These are phyloP conservation scores for Acleris holmiana DNA, from an alignment of 2,888 invertebrate genomes.

Conservation along the genomic window DNA sequence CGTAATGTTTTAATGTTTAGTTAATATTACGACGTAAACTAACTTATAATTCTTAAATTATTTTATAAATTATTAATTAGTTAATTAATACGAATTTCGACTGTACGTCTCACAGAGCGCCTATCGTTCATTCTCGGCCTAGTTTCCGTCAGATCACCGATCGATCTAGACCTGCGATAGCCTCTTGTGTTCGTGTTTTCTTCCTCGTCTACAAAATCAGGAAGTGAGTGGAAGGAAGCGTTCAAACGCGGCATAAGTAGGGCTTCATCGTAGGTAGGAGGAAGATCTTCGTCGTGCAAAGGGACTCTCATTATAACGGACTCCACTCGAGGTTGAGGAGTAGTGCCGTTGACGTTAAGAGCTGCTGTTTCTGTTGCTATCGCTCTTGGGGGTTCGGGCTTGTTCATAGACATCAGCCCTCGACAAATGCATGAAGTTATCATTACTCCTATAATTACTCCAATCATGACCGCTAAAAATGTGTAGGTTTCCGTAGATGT, in stretches of 20 bases:
- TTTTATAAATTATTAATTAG: constrained; percentile 7
- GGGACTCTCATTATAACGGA: constrained; percentile 67
- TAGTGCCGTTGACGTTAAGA: constrained; percentile 60
- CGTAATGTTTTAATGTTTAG: neutral
- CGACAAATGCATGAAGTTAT: constrained; percentile 84
- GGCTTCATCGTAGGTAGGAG: constrained; percentile 91
- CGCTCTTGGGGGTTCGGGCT: constrained; percentile 58
- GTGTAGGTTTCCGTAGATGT: constrained; percentile 76
- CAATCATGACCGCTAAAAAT: constrained; percentile 80
- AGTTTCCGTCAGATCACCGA: constrained; percentile 72
- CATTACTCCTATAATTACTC: constrained; percentile 81
- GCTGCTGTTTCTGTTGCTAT: constrained; percentile 69
- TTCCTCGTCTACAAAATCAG: constrained; percentile 72
- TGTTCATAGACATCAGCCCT: constrained; percentile 74
- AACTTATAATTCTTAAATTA: neutral
- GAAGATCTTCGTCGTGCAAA: constrained; percentile 68
- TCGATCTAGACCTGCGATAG: constrained; percentile 74
- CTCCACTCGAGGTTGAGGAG: constrained; percentile 57
- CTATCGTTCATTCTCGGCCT: constrained; percentile 65
- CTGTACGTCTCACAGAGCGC: constrained; percentile 71
- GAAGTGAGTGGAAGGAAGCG: constrained; percentile 84
- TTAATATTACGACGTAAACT: no score
- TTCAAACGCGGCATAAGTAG: constrained; percentile 88
- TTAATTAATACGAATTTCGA: constrained; percentile 61
- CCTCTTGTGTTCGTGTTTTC: constrained; percentile 46